Base-by-base conservation (phyloP, 2,797 vertebrate species). In the Mormyrus proboscirostris region DNA sequence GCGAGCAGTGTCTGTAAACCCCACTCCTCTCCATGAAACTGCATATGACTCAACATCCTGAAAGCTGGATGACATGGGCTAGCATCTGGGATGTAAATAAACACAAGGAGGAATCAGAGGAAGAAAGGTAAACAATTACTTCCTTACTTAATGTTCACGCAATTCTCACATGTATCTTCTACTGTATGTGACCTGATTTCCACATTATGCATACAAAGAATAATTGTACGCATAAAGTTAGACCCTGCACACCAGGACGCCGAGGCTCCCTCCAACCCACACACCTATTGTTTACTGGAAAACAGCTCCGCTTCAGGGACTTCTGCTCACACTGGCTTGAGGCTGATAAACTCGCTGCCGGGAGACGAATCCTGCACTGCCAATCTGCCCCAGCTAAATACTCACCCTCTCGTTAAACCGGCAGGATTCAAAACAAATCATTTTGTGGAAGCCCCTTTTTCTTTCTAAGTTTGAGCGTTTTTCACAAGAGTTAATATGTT, bases 221-320 rank as follows among this genome's bases (percentile, higher is more conserved):
- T 62, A 89, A 84, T 89, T 85, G 1, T 16, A 16, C 25, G 51
- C 25, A 59, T 29, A 50, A 49, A 25, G 55, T 29, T 51, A 47
- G 47, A 25, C 82, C 29, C 62, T 12, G 8, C 25, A 38, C 25
- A 38, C 51, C 38, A 16, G 55, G n/a, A 55, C 4, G 47, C 41
- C 5, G 88, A 33, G 47, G 22, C 0, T 29, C 82, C 44, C 25
- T 29, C 47, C 41, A 41, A 76, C 73, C 73, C 73, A 76, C 73
- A 38, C 88, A 44, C 29, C 38, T 53, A n/a, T 76, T 83, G 88
- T 83, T 83, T 82, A 41, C 73, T 33, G 73, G 22, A 83, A 88
- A 57, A 12, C 73, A 41, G 69, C 7, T 22, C 14, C 12, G 14
- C 88, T 59, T 57, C 2, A 22, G 57, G 88, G 69, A 55, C 9